Conservation (phyloP, 2,113 vertebrate genomes). For the Alces alces region DNA sequence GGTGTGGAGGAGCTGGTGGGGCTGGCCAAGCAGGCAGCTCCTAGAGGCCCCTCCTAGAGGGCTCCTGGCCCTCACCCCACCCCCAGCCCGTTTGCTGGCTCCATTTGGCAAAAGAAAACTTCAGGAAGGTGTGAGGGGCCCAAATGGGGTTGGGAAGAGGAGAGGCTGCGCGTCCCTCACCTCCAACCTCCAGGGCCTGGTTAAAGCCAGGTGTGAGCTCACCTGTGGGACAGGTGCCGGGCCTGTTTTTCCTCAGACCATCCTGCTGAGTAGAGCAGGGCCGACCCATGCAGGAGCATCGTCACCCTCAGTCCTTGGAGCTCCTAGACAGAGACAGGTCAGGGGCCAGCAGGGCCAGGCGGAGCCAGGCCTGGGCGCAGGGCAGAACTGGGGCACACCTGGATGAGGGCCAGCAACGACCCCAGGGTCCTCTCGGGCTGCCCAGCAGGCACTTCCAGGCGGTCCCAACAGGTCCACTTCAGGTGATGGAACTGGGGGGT, state of each 20-base stretch:
- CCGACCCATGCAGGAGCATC: slow-evolving; percentile 39
- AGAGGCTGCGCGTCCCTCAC: background rate
- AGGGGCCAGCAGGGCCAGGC: background rate
- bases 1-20: background rate
- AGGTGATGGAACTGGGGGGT: slow-evolving; percentile 81
- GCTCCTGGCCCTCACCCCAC: background rate
- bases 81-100: slow-evolving; percentile 63
- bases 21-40: slow-evolving; percentile 1
- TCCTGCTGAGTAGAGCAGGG: slow-evolving; percentile 53
- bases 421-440: slow-evolving; percentile 86
- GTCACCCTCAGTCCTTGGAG: slow-evolving; percentile 35
- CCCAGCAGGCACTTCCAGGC: slow-evolving; percentile 81
- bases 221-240: slow-evolving; percentile 37
- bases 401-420: slow-evolving; percentile 83
- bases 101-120: slow-evolving; percentile 67
- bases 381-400: slow-evolving; percentile 77
- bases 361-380: background rate
- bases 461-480: slow-evolving; percentile 86
- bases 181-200: background rate
- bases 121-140: slow-evolving; percentile 62
- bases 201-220: background rate
- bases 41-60: background rate
- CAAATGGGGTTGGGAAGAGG: background rate
- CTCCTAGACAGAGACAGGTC: slow-evolving; percentile 58
- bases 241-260: background rate